Base-by-base conservation (phyloP, 2,113 vertebrate species). In the Egretta garzetta region DNA sequence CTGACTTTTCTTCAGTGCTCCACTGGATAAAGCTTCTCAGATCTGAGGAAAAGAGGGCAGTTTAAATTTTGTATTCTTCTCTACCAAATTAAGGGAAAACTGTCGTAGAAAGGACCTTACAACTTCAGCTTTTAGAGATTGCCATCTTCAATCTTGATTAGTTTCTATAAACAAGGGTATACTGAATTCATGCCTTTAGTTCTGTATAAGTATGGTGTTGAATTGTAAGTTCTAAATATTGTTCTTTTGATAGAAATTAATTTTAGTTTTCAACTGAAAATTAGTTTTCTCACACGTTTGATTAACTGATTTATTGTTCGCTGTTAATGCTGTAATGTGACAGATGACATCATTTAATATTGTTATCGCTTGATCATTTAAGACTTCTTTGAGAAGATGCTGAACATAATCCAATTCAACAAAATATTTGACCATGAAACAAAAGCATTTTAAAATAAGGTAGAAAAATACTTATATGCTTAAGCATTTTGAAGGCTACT, bases 211-310 rank as follows among this genome's bases (percentile, higher is more conserved):
- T 49, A 23, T 41, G 20, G 28, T 64, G 33, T 21, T 73, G 43
- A 86, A 80, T 52, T 68, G 3, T n/a, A 73, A 80, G 3, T 71
- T 60, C 39, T 49, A 50, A 27, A 49, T 63, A 3, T 75, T 80
- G 66, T 27, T 20, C 11, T 63, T 89, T 89, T 41, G 12, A 43
- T 43, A 76, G 12, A 86, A 93, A 85, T 72, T 52, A 32, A 75
- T 87, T 74, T 87, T 60, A 58, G 12, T 85, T 97, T 91, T 80
- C n/a, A 68, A n/a, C 10, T 56, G 24, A 90, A 87, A 88, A 75
- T 84, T 39, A 60, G 6, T 64, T 79, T 89, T 62, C 62, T 66
- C 50, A 43, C 24, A 74, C 5, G 26, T 74, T 95, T 60, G 22
- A 47, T 47, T 60, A 86, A 43, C 21, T 80, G 41, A 66, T 84